These are phyloP conservation scores for Zelostemma sp. DNA, from an alignment of 1,140 invertebrate species.

Conservation along the genomic window DNA sequence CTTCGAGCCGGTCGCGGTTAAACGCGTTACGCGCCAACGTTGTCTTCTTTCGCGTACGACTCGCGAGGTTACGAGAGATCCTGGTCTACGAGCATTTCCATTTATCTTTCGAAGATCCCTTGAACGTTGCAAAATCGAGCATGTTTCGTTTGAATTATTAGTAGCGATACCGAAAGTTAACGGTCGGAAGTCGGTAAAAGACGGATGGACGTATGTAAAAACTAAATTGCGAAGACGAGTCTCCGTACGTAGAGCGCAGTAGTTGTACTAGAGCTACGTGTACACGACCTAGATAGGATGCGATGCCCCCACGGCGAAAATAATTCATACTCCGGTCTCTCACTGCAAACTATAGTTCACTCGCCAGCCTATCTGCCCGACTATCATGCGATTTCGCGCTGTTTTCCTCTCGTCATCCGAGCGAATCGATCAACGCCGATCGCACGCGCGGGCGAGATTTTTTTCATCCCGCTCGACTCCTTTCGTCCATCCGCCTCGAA, in stretches of 20 bases:
- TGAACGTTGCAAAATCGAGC: not conserved
- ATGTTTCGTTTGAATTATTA: not conserved
- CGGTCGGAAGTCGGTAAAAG: conserved; percentile 13
- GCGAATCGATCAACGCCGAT: conserved; percentile 8
- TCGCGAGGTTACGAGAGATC: conserved; percentile 2
- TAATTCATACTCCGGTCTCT: conserved; percentile 66
- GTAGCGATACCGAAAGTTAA: not conserved
- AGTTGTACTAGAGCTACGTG: conserved; percentile 61
- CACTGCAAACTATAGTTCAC: conserved; percentile 46
- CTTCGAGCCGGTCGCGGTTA: conserved; percentile 13
- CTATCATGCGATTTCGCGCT: conserved; percentile 30
- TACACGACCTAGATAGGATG: conserved; percentile 72
- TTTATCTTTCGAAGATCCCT: too few relatives aligned
- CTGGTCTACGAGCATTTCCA: not conserved
- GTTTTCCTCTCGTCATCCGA: conserved; percentile 5
- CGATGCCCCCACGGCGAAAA: conserved; percentile 71
- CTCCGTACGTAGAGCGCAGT: conserved; percentile 48
- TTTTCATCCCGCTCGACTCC: too few relatives aligned
- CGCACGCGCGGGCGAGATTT: not conserved
- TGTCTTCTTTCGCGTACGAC: conserved; percentile 36
- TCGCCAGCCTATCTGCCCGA: conserved; percentile 28
- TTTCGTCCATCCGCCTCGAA: too few relatives aligned
- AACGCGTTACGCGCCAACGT: too few relatives aligned
- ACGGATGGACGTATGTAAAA: conserved; percentile 21
- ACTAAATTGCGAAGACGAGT: conserved; percentile 48